A percentile compares a stretch with the other conserved stretches of the same genome.
phyloP scores from a whole-genome alignment of 2,797 vertebrate species.

The Pseudopleuronectes americanus region DNA sequence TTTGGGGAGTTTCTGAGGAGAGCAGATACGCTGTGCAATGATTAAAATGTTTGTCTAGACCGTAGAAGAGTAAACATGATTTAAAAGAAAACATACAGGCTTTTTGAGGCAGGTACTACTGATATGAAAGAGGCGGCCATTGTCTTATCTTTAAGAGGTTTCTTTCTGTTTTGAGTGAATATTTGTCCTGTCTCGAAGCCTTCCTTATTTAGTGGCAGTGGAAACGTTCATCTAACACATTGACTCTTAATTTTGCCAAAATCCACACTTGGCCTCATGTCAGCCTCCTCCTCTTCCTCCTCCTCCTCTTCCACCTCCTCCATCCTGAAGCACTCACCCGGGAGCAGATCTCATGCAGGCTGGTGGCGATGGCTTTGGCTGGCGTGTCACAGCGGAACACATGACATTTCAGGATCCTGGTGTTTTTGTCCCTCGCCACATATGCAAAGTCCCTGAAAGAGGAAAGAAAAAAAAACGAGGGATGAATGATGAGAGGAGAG shows the following conservation, averaged over 20 bases:
- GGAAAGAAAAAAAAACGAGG: constrained; percentile 8
- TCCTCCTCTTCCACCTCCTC: too few relatives aligned
- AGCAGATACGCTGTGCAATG: too few relatives aligned
- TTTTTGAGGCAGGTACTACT: constrained; percentile 1
- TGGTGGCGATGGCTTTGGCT: constrained; percentile 99
- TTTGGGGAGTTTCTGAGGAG: not conserved
- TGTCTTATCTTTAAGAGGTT: not conserved
- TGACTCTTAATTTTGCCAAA: constrained; percentile 14
- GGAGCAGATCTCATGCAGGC: constrained; percentile 98
- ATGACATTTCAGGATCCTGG: constrained; percentile 98
- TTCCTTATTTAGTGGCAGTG: not conserved
- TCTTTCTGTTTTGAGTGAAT: too few relatives aligned
- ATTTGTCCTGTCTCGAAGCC: not conserved
- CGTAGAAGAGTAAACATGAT: constrained; percentile 14
- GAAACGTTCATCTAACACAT: not conserved
- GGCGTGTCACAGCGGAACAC: constrained; percentile 99
- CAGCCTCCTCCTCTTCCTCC: too few relatives aligned
- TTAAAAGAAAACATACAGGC: not conserved
- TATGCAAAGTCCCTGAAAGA: constrained; percentile 95
- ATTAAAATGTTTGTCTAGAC: not conserved
- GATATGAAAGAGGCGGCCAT: not conserved
- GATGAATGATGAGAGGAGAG: not conserved
- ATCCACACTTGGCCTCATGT: constrained; percentile 21
- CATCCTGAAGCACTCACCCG: constrained; percentile 84
- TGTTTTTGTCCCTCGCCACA: constrained; percentile 97